Conservation (phyloP, 2,888 invertebrate species). For the Pollenia labialis region DNA sequence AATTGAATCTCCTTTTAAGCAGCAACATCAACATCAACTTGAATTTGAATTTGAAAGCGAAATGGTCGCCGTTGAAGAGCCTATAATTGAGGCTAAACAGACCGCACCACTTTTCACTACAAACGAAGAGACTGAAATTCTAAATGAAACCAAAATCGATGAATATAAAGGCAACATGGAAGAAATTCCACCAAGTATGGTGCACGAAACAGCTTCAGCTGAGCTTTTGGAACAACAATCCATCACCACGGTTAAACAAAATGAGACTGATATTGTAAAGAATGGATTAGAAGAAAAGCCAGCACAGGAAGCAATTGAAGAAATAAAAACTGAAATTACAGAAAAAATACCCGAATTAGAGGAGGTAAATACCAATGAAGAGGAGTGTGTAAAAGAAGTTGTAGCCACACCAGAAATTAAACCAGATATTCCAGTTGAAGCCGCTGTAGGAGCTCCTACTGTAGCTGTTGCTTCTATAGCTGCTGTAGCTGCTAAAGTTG, state of each 20-base stretch:
- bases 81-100: conserved; percentile 38
- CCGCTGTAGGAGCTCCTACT: conserved; percentile 60
- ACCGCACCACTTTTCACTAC: conserved; percentile 26
- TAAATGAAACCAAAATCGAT: conserved; percentile 26
- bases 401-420: conserved; percentile 34
- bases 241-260: not conserved
- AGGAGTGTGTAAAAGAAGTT: conserved; percentile 18
- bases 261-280: conserved; percentile 35
- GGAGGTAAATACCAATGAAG: conserved; percentile 14
- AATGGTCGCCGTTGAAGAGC: conserved; percentile 48
- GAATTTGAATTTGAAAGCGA: conserved; percentile 42
- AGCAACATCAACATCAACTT: conserved; percentile 32
- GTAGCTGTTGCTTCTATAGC: conserved; percentile 44
- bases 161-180: not conserved
- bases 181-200: conserved; percentile 13
- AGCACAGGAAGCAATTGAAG: conserved; percentile 10
- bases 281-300: not conserved
- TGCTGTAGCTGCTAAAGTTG: conserved; percentile 28
- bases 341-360: conserved; percentile 30
- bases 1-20: conserved; percentile 40
- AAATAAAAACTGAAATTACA: not conserved
- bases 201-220: conserved; percentile 38
- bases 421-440: conserved; percentile 64
- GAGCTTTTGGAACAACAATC: conserved; percentile 32
- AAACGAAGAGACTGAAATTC: conserved; percentile 46